These are phyloP conservation scores for Chouioia cunea DNA, from an alignment of 2,888 invertebrate species.

Conservation along the genomic window DNA sequence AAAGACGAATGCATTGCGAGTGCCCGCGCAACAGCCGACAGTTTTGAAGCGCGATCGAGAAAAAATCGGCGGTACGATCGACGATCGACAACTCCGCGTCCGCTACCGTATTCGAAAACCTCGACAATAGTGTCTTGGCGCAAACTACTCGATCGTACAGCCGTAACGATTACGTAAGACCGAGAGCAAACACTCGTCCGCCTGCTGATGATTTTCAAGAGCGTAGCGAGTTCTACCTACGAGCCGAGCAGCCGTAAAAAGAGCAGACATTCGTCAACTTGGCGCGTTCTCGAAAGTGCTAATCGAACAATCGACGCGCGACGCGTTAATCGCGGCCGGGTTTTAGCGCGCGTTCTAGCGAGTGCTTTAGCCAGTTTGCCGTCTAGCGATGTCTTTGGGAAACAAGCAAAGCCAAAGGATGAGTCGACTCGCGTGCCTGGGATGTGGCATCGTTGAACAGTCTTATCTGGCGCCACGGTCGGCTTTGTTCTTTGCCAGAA, in stretches of 20 bases:
- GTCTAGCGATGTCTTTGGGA: too few relatives aligned
- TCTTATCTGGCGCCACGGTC: constrained; percentile 27
- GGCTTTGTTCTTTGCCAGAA: constrained; percentile 23
- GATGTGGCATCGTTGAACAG: constrained; percentile 17
- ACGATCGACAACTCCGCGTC: too few relatives aligned
- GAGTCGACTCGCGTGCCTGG: constrained; percentile 8
- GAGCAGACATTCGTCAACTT: constrained; percentile 13
- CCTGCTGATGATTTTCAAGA: constrained; percentile 18
- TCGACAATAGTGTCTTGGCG: too few relatives aligned
- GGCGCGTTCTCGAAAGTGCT: constrained; percentile 5
- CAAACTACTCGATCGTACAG: too few relatives aligned
- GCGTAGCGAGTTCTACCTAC: neutral
- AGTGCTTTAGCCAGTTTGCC: too few relatives aligned
- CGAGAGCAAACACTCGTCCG: neutral
- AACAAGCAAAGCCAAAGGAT: neutral
- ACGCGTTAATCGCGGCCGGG: too few relatives aligned
- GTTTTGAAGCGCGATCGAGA: neutral
- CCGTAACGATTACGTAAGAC: too few relatives aligned
- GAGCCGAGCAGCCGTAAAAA: constrained; percentile 4
- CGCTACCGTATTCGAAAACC: too few relatives aligned
- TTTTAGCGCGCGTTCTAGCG: too few relatives aligned
- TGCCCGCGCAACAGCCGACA: too few relatives aligned
- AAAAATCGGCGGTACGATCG: too few relatives aligned
- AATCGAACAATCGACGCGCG: neutral
- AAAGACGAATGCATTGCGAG: too few relatives aligned